Evolutionary conservation across 2,113 vertebrate genomes (phyloP).

Genomic region (Malurus cyaneus): DNA sequence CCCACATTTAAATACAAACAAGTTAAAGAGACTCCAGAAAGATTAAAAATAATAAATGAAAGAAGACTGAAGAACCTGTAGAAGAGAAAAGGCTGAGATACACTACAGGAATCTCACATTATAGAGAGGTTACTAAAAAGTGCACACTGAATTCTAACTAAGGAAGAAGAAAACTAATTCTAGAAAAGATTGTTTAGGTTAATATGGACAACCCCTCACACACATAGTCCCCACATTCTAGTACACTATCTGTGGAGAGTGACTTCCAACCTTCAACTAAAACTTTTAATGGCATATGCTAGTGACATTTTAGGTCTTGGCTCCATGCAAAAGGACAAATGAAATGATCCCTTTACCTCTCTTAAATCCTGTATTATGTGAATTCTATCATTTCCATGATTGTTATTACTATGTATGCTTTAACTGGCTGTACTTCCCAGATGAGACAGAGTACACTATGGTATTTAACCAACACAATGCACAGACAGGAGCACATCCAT

Average conservation of each 20-base stretch:
- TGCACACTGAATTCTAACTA: neutral
- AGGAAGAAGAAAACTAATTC: neutral
- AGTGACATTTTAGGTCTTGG: neutral
- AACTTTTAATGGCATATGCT: neutral
- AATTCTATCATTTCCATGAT: neutral
- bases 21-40: neutral
- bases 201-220: fast-evolving
- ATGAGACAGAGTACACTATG: neutral
- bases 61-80: neutral
- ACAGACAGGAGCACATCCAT: neutral
- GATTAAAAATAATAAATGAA: neutral
- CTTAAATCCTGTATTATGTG: neutral
- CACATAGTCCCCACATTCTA: neutral
- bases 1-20: neutral
- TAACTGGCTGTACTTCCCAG: neutral
- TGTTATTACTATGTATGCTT: neutral
- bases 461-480: neutral
- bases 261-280: neutral
- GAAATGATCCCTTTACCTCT: neutral
- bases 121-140: neutral
- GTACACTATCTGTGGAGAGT: neutral
- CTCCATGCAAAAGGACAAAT: neutral
- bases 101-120: neutral
- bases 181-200: neutral
- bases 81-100: neutral